Evolutionary conservation across 2,888 invertebrate genomes (phyloP).

Genomic region (Aelia acuminata): DNA sequence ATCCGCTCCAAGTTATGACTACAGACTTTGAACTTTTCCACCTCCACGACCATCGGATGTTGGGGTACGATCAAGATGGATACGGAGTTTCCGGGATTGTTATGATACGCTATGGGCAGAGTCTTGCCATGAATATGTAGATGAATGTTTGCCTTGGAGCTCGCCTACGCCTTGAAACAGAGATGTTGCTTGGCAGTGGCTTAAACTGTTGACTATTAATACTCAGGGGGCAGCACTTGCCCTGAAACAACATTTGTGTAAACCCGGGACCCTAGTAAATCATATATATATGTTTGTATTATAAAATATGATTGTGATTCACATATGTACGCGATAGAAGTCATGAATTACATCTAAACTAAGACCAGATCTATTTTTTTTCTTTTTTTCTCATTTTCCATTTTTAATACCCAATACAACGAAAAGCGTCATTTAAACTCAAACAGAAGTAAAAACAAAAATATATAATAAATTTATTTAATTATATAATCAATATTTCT

Average conservation of each 20-base stretch:
- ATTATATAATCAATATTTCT: no score
- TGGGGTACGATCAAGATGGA: conserved; percentile 6
- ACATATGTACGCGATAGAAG: no score
- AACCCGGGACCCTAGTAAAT: not conserved
- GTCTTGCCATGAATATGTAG: conserved; percentile 35
- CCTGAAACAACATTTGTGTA: not conserved
- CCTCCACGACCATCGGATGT: not conserved
- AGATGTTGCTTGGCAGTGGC: conserved; percentile 22
- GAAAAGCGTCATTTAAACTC: no score
- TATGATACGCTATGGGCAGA: conserved; percentile 32
- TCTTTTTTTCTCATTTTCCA: no score
- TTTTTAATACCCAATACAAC: no score
- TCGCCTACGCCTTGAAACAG: conserved; percentile 30
- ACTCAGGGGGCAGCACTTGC: not conserved
- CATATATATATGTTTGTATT: not conserved
- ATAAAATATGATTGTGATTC: not conserved
- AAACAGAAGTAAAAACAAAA: no score
- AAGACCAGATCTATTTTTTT: no score
- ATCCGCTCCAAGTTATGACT: not conserved
- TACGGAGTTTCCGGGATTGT: not conserved
- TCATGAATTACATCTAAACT: no score
- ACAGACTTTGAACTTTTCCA: not conserved
- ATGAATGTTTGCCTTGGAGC: conserved; percentile 24
- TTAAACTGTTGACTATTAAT: conserved; percentile 35
- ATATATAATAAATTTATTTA: no score